phyloP scores from a whole-genome alignment of 2,797 vertebrate species.

The Gadopsis marmoratus region DNA sequence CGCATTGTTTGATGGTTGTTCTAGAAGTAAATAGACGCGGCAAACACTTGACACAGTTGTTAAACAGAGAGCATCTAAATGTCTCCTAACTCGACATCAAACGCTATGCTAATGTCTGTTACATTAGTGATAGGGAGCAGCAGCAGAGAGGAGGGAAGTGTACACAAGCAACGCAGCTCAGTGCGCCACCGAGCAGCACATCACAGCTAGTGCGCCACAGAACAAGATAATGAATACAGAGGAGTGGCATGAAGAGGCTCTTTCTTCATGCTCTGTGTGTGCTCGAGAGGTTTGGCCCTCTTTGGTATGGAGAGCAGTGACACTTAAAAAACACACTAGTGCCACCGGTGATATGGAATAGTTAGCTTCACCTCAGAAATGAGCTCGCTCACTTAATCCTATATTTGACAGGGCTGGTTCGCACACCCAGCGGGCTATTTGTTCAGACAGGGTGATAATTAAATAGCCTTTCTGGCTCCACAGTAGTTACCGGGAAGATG shows the following conservation, averaged over 20 bases:
- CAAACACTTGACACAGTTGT: conserved; percentile 87
- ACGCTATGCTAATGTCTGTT: conserved; percentile 86
- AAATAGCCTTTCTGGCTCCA: background rate
- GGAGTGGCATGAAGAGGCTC: conserved; percentile 60
- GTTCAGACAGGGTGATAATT: conserved; percentile 10
- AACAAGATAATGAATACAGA: conserved; percentile 66
- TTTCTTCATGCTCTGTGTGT: conserved; percentile 47
- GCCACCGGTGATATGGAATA: conserved; percentile 18
- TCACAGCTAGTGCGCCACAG: conserved; percentile 40
- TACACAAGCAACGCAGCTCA: conserved; percentile 57
- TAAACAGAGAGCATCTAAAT: conserved; percentile 84
- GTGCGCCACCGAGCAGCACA: conserved; percentile 32
- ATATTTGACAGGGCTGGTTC: conserved; percentile 14
- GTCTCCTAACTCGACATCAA: conserved; percentile 87
- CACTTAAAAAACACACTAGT: conserved; percentile 12
- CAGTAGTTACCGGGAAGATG: conserved; percentile 2
- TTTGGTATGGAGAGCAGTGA: conserved; percentile 41
- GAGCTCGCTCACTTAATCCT: conserved; percentile 23
- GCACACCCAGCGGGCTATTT: conserved; percentile 1
- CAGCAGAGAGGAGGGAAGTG: conserved; percentile 62
- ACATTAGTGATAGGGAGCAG: conserved; percentile 80
- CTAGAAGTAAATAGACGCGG: conserved; percentile 83
- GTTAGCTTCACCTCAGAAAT: conserved; percentile 26
- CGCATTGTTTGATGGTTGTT: conserved; percentile 85
- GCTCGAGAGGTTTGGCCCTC: conserved; percentile 49